These are phyloP conservation scores for Phaenicophaeus curvirostris DNA, from an alignment of 2,797 vertebrate species.

Conservation along the genomic window DNA sequence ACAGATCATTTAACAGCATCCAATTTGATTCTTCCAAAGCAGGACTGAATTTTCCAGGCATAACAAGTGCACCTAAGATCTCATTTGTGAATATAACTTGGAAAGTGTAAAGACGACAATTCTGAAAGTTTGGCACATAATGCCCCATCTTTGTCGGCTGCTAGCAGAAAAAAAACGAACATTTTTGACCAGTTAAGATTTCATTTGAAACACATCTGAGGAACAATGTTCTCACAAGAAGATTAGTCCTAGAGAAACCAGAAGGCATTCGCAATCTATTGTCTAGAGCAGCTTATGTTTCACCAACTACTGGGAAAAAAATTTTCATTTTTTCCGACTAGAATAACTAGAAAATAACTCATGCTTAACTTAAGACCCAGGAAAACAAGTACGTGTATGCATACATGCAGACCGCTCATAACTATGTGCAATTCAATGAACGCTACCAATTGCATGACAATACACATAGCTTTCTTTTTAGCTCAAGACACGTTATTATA, in stretches of 20 bases:
- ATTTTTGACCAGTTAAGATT: background rate
- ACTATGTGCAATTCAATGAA: background rate
- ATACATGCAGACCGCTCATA: background rate
- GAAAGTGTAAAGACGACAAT: background rate
- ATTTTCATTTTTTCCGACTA: background rate
- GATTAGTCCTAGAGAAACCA: background rate
- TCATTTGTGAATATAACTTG: background rate
- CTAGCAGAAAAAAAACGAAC: background rate
- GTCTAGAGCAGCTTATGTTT: background rate
- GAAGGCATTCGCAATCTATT: background rate
- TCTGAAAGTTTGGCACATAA: background rate
- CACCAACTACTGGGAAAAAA: background rate
- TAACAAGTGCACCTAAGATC: background rate
- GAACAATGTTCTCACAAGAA: background rate
- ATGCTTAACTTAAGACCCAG: background rate
- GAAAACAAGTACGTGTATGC: background rate
- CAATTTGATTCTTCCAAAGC: background rate
- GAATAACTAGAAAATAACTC: background rate
- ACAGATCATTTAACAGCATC: background rate
- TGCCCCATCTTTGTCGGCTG: background rate
- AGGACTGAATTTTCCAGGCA: background rate
- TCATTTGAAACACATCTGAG: background rate
- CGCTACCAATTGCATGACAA: background rate
- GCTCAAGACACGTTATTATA: background rate
- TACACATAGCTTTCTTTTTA: background rate